phyloP scores from a whole-genome alignment of 2,113 vertebrate genomes.

The Leptocoma aspasia region DNA sequence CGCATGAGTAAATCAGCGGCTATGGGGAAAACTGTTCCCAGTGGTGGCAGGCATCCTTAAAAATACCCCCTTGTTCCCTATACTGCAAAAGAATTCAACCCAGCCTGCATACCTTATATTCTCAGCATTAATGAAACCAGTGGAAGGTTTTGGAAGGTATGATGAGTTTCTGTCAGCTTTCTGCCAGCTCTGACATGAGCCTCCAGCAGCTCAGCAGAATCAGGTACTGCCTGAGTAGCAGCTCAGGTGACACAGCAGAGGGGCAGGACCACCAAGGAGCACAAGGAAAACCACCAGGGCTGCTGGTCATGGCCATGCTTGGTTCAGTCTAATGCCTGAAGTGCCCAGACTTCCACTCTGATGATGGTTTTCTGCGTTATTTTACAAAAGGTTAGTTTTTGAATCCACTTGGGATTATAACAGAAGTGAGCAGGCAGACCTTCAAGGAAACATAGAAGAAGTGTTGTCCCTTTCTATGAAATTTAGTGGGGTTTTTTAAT shows the following conservation, averaged over 20 bases:
- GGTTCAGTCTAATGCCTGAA: background rate
- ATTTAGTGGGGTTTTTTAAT: background rate
- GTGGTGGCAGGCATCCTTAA: background rate
- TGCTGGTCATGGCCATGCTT: fast-evolving
- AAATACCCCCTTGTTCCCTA: background rate
- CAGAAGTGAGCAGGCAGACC: background rate
- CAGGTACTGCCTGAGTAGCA: background rate
- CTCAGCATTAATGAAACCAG: background rate
- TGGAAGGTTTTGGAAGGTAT: background rate
- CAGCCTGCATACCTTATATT: background rate
- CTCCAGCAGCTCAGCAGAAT: background rate
- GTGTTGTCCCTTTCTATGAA: background rate
- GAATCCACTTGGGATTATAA: background rate
- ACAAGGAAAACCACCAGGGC: fast-evolving
- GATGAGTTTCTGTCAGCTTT: background rate
- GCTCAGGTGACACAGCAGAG: background rate
- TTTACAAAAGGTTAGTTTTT: background rate
- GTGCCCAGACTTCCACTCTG: background rate
- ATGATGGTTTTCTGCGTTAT: background rate
- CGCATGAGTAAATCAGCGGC: background rate
- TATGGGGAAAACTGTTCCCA: background rate
- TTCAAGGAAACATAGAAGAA: background rate
- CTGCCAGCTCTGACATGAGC: background rate
- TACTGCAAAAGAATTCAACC: background rate
- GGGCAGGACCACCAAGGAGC: background rate